These are phyloP conservation scores for Polypedilum vanderplanki DNA, from an alignment of 1,140 invertebrate species.

Conservation along the genomic window DNA sequence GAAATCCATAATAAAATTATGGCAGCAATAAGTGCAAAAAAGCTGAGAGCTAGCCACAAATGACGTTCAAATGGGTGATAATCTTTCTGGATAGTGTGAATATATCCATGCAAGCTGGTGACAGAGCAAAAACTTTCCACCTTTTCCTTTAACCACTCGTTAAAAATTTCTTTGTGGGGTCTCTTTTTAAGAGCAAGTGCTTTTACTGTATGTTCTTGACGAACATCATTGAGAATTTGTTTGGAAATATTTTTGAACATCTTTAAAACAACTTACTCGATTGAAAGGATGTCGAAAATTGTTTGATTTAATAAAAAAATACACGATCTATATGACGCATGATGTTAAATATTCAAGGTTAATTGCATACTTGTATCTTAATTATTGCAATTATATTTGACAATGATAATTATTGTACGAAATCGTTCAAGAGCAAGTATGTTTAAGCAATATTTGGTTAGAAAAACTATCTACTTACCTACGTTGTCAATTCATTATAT, in stretches of 20 bases:
- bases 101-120: slow-evolving; percentile 43
- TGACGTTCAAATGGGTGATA: slow-evolving; percentile 37
- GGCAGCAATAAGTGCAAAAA: slow-evolving; percentile 43
- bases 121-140: slow-evolving; percentile 44
- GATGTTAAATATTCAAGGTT: too few species aligned
- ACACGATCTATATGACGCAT: too few species aligned
- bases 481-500: too few species aligned
- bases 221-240: not conserved
- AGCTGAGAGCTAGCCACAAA: slow-evolving; percentile 46
- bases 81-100: slow-evolving; percentile 33
- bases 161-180: not conserved
- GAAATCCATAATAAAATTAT: slow-evolving; percentile 45
- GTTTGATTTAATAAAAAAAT: too few species aligned
- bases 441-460: too few species aligned
- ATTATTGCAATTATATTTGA: too few species aligned
- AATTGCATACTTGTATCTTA: too few species aligned
- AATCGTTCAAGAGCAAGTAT: too few species aligned
- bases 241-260: not conserved
- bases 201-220: not conserved
- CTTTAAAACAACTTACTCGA: too few species aligned
- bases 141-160: slow-evolving; percentile 38
- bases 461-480: too few species aligned
- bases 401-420: too few species aligned
- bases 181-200: not conserved
- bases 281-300: too few species aligned